Evolutionary conservation across 2,113 vertebrate species (phyloP).

Genomic region (Apaloderma vittatum): DNA sequence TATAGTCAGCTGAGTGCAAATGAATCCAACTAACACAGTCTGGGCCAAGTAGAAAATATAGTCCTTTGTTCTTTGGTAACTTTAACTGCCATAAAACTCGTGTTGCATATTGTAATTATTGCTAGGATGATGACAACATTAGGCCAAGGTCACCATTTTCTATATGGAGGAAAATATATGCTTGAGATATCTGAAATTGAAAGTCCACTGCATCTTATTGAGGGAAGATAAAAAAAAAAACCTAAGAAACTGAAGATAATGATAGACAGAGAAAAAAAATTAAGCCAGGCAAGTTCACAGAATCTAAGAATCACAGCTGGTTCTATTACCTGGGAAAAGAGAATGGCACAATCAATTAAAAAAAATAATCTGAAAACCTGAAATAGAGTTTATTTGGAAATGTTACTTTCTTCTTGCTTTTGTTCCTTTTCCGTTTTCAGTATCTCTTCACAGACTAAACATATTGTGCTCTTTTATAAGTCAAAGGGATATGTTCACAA

Average conservation of each 20-base stretch:
- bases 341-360: not conserved
- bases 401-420: not conserved
- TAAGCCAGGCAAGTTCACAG: not conserved
- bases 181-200: not conserved
- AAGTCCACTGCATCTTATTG: not conserved
- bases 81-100: not conserved
- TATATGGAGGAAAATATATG: not conserved
- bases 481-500: not conserved
- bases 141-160: accelerated
- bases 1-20: not conserved
- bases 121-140: not conserved
- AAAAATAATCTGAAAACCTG: not conserved
- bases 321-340: not conserved
- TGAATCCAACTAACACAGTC: accelerated
- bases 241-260: no score
- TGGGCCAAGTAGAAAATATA: not conserved
- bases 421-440: not conserved
- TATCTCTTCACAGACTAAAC: not conserved
- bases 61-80: not conserved
- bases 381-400: not conserved
- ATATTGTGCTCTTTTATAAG: not conserved
- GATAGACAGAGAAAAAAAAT: not conserved
- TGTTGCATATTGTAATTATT: not conserved
- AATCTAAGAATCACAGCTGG: not conserved
- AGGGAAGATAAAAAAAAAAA: not conserved